Evolutionary conservation across 2,888 invertebrate species (phyloP).

Genomic region (Hybos culiciformis): DNA sequence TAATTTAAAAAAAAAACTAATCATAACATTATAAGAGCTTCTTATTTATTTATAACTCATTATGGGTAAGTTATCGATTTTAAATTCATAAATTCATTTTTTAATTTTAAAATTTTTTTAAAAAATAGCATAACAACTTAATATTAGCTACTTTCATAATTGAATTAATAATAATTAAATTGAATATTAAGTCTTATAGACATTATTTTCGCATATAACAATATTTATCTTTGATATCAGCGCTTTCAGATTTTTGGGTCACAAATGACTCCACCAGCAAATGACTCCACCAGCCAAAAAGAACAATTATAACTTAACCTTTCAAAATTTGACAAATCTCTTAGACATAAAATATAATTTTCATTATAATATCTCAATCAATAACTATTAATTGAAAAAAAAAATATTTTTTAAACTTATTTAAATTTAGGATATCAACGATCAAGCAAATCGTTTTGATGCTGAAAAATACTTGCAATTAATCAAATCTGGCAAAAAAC

Average conservation of each 20-base stretch:
- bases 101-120: too few relatives aligned
- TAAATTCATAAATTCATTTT: too few relatives aligned
- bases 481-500: slow-evolving; percentile 30
- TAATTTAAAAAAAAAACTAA: too few relatives aligned
- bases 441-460: slow-evolving; percentile 34
- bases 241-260: too few relatives aligned
- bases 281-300: not conserved
- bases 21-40: too few relatives aligned
- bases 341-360: not conserved
- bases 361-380: not conserved
- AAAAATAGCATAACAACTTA: too few relatives aligned
- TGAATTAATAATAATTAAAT: too few relatives aligned
- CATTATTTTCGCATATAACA: not conserved
- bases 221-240: not conserved
- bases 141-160: too few relatives aligned
- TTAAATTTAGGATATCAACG: slow-evolving; percentile 27
- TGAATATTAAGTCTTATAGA: too few relatives aligned
- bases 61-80: too few relatives aligned
- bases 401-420: not conserved
- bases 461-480: slow-evolving; percentile 33
- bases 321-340: not conserved
- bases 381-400: not conserved
- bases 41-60: too few relatives aligned
- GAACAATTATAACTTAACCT: not conserved
- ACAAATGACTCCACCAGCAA: not conserved